phyloP scores from a whole-genome alignment of 1,140 invertebrate genomes.

The Trichogramma pretiosum region DNA sequence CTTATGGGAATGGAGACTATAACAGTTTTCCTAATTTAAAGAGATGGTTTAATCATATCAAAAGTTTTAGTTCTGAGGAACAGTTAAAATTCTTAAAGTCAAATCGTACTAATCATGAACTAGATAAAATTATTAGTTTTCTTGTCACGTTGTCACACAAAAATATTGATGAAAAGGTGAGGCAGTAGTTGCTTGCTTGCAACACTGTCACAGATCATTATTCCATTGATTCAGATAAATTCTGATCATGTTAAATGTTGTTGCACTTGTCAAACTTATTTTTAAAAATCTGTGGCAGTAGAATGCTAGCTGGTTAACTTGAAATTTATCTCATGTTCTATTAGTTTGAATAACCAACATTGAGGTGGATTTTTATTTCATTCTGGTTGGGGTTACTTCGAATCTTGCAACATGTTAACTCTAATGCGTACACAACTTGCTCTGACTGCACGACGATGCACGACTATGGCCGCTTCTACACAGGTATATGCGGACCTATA shows the following conservation, averaged over 20 bases:
- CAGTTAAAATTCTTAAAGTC: slow-evolving; percentile 35
- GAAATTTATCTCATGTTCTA: slow-evolving; percentile 34
- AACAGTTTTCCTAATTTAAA: slow-evolving; percentile 42
- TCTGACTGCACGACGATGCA: slow-evolving; percentile 27
- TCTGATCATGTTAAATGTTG: neutral
- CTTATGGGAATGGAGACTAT: slow-evolving; percentile 32
- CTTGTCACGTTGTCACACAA: slow-evolving; percentile 7
- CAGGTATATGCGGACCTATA: slow-evolving; percentile 34
- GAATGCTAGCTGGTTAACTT: slow-evolving; percentile 26
- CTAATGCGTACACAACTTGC: slow-evolving; percentile 30
- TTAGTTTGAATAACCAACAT: slow-evolving; percentile 38
- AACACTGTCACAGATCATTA: slow-evolving; percentile 25
- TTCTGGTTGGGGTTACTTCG: slow-evolving; percentile 33
- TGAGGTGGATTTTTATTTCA: slow-evolving; percentile 43
- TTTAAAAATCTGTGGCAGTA: slow-evolving; percentile 24
- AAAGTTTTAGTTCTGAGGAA: slow-evolving; percentile 48
- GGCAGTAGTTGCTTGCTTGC: slow-evolving; percentile 24
- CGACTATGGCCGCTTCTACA: slow-evolving; percentile 26
- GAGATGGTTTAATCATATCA: slow-evolving; percentile 54
- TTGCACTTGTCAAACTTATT: too few species aligned
- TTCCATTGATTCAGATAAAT: neutral
- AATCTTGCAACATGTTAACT: slow-evolving; percentile 31
- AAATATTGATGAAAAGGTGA: slow-evolving; percentile 35
- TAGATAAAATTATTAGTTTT: slow-evolving; percentile 21
- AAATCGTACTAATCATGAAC: slow-evolving; percentile 15